Evolutionary conservation across 2,888 invertebrate species (phyloP).

Genomic region (Orthosia incerta): DNA sequence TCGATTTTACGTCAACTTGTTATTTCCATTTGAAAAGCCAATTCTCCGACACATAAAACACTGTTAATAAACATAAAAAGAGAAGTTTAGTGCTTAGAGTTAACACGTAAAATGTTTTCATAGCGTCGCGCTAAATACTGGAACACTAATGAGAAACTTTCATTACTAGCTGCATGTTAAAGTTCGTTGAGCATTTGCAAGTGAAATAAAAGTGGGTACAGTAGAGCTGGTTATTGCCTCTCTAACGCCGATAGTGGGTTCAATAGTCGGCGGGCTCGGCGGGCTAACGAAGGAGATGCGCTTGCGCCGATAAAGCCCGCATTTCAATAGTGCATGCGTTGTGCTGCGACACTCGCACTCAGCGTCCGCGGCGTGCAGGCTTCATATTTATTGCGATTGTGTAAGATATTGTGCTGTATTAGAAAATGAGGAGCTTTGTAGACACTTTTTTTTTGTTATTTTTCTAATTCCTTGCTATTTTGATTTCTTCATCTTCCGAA

Average conservation of each 20-base stretch:
- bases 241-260: slow-evolving; percentile 88
- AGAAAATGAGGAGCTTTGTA: slow-evolving; percentile 41
- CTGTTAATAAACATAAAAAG: slow-evolving; percentile 14
- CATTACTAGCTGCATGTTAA: slow-evolving; percentile 59
- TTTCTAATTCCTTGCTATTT: not conserved
- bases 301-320: slow-evolving; percentile 83
- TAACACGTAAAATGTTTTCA: slow-evolving; percentile 44
- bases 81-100: slow-evolving; percentile 21
- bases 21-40: not conserved
- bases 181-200: slow-evolving; percentile 62
- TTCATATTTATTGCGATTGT: slow-evolving; percentile 65
- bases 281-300: slow-evolving; percentile 88
- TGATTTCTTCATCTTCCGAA: too few relatives aligned
- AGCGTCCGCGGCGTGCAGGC: slow-evolving; percentile 39
- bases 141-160: slow-evolving; percentile 61
- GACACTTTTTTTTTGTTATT: not conserved
- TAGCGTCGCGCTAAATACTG: slow-evolving; percentile 47
- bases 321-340: slow-evolving; percentile 76
- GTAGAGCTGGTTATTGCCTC: slow-evolving; percentile 74
- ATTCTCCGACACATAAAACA: not conserved
- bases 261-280: slow-evolving; percentile 82
- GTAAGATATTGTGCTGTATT: slow-evolving; percentile 55
- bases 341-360: slow-evolving; percentile 62
- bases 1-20: not conserved
- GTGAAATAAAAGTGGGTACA: slow-evolving; percentile 70